Conservation (phyloP, 2,888 invertebrate genomes). For the Cartodere bifasciata region DNA sequence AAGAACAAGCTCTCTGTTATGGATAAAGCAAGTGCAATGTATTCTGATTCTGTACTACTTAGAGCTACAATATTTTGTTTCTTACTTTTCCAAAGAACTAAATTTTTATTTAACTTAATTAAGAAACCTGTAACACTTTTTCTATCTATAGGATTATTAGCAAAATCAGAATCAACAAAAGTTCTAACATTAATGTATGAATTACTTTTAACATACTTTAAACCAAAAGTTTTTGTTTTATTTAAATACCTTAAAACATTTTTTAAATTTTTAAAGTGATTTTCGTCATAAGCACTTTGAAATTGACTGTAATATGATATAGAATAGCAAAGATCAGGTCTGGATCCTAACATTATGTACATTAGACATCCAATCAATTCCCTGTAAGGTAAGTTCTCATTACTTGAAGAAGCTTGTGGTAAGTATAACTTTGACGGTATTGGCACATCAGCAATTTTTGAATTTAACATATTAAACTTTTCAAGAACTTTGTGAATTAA, state of each 20-base stretch:
- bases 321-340: constrained; percentile 15
- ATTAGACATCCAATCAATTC: constrained; percentile 16
- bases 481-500: too few relatives aligned
- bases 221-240: constrained; percentile 12
- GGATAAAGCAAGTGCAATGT: constrained; percentile 14
- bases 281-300: constrained; percentile 14
- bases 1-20: constrained; percentile 15
- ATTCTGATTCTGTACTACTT: constrained; percentile 16
- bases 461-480: too few relatives aligned
- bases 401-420: too few relatives aligned
- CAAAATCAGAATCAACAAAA: constrained; percentile 14
- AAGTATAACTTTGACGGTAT: too few relatives aligned
- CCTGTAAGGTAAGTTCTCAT: too few relatives aligned
- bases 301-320: constrained; percentile 17
- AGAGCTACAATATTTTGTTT: constrained; percentile 12
- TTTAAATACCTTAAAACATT: constrained; percentile 13
- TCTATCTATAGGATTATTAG: constrained; percentile 11
- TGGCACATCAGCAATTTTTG: too few relatives aligned
- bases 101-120: constrained; percentile 12
- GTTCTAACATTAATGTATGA: constrained; percentile 8
- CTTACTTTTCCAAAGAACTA: constrained; percentile 12
- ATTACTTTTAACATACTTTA: constrained; percentile 12
- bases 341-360: constrained; percentile 16
- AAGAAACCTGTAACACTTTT: constrained; percentile 14
- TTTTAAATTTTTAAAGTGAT: constrained; percentile 16